These are phyloP conservation scores for Cataglyphis altisquamis DNA, from an alignment of 2,888 invertebrate species.

Conservation along the genomic window DNA sequence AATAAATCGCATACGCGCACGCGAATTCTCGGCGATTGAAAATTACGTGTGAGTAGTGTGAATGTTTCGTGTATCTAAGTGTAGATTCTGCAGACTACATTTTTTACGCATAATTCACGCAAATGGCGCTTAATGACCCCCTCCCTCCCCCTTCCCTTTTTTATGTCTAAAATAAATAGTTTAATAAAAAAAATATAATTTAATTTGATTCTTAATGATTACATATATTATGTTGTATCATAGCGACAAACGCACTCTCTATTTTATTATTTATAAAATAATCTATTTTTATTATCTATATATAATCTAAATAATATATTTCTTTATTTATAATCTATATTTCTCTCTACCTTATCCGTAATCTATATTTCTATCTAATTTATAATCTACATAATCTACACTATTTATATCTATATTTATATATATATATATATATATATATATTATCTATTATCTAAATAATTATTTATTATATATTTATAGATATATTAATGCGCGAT, in stretches of 20 bases:
- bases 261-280: constrained; percentile 20
- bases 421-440: too few relatives aligned
- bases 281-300: not conserved
- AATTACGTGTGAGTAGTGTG: constrained; percentile 17
- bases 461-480: too few relatives aligned
- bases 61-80: constrained; percentile 21
- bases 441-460: too few relatives aligned
- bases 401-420: too few relatives aligned
- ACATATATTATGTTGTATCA: not conserved
- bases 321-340: too few relatives aligned
- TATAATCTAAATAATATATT: too few relatives aligned
- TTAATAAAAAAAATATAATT: constrained; percentile 27
- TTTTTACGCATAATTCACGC: constrained; percentile 48
- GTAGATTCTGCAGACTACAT: constrained; percentile 27
- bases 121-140: constrained; percentile 21
- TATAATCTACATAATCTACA: too few relatives aligned
- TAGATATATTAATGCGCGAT: too few relatives aligned
- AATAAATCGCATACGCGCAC: constrained; percentile 50
- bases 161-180: constrained; percentile 25
- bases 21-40: constrained; percentile 41
- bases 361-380: too few relatives aligned
- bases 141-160: not conserved
- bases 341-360: too few relatives aligned
- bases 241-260: not conserved
- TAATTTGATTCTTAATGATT: constrained; percentile 17